Percentiles rank a stretch among this genome's conserved stretches.
Evolutionary conservation across 2,797 vertebrate species (phyloP).

Genomic region (Lophotriccus pileatus): DNA sequence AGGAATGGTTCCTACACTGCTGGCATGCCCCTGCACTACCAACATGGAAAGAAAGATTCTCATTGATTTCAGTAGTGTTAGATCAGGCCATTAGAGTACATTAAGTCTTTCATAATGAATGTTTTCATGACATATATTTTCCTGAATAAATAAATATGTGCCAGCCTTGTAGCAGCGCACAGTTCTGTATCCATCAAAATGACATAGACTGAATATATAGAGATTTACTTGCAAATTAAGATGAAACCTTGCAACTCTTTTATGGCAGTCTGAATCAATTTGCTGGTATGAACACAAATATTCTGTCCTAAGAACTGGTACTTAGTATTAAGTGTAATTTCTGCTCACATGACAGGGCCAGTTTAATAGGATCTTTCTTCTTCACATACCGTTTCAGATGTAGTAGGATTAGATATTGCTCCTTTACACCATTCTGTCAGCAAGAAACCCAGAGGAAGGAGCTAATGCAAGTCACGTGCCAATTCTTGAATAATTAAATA

Average conservation of each 20-base stretch:
- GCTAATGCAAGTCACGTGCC: slow-evolving; percentile 71
- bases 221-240: slow-evolving; percentile 40
- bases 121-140: slow-evolving; percentile 16
- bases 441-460: slow-evolving; percentile 64
- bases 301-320: not conserved
- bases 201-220: slow-evolving; percentile 5
- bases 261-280: slow-evolving; percentile 31
- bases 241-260: slow-evolving; percentile 29
- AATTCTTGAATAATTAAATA: slow-evolving; percentile 80
- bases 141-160: slow-evolving; percentile 51
- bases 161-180: not conserved
- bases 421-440: slow-evolving; percentile 56
- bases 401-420: slow-evolving; percentile 46
- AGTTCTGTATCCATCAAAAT: slow-evolving; percentile 49
- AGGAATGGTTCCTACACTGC: not conserved
- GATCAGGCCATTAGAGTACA: not conserved
- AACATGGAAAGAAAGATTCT: not conserved
- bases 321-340: slow-evolving; percentile 36
- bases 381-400: not conserved
- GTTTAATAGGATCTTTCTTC: slow-evolving; percentile 39
- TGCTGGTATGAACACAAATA: slow-evolving; percentile 9
- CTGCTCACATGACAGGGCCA: not conserved
- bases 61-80: not conserved
- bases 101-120: slow-evolving; percentile 26
- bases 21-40: not conserved